Conservation (phyloP, 2,113 vertebrate species). For the Coturnix japonica region DNA sequence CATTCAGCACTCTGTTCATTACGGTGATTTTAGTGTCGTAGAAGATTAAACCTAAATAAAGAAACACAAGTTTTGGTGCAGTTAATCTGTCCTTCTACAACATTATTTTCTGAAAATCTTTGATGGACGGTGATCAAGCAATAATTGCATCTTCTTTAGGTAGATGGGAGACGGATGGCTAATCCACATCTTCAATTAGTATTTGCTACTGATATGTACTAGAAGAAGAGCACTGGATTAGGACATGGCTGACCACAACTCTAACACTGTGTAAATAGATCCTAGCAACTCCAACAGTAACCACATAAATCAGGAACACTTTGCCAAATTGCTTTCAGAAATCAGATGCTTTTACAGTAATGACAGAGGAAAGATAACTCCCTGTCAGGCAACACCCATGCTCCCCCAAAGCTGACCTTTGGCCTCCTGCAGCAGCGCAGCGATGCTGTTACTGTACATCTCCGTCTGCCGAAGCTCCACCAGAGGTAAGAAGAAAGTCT, state of each 20-base stretch:
- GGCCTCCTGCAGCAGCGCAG: slow-evolving; percentile 88
- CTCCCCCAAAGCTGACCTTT: slow-evolving; percentile 82
- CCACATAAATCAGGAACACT: not conserved
- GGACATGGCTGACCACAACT: not conserved
- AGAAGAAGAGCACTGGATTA: not conserved
- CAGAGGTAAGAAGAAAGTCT: slow-evolving; percentile 94
- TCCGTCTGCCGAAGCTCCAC: slow-evolving; percentile 93
- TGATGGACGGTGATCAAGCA: rapidly evolving
- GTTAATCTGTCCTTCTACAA: not conserved
- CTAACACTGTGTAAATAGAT: not conserved
- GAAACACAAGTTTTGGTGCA: not conserved
- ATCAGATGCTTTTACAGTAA: not conserved
- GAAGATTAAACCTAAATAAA: slow-evolving; percentile 87
- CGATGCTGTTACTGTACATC: slow-evolving; percentile 89
- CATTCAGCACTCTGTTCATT: slow-evolving; percentile 95
- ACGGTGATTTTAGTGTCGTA: slow-evolving; percentile 96
- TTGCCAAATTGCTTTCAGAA: not conserved
- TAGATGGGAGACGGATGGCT: rapidly evolving
- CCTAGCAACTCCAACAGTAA: not conserved
- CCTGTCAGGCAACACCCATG: rapidly evolving
- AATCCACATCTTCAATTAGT: not conserved
- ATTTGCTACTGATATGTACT: not conserved
- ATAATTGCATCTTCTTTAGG: not conserved
- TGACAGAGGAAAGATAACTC: not conserved
- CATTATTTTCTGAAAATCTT: not conserved